A percentile compares a stretch with the other conserved stretches of the same genome.
Conservation (phyloP, 2,113 vertebrate species). For the Caranx melampygus region DNA sequence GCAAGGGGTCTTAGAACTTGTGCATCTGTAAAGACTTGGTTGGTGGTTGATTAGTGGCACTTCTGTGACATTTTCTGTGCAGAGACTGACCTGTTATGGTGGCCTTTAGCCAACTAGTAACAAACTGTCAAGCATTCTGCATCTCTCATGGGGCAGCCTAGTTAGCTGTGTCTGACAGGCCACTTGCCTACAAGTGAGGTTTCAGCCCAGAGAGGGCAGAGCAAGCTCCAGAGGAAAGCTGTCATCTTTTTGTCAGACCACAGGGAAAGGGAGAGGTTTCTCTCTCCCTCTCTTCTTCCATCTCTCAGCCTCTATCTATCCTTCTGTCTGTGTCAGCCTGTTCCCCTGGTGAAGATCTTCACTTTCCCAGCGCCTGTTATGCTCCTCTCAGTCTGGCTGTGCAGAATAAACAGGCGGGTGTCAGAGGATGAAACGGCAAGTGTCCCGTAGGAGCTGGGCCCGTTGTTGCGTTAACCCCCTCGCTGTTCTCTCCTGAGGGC, state of each 20-base stretch:
- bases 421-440: conserved; percentile 70
- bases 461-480: conserved; percentile 51
- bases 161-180: conserved; percentile 81
- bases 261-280: conserved; percentile 68
- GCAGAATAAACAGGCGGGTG: conserved; percentile 74
- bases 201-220: conserved; percentile 70
- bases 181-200: conserved; percentile 74
- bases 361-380: conserved; percentile 68
- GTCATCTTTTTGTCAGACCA: conserved; percentile 79
- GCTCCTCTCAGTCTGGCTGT: conserved; percentile 68
- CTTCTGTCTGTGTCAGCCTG: conserved; percentile 56
- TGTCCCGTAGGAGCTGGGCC: conserved; percentile 60
- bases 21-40: conserved; percentile 21
- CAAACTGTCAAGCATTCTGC: conserved; percentile 77
- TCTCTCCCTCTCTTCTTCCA: conserved; percentile 40
- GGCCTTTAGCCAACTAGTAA: conserved; percentile 81
- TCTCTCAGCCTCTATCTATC: conserved; percentile 61
- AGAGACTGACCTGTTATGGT: conserved; percentile 71
- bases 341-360: conserved; percentile 81
- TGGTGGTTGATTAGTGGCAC: conserved; percentile 63
- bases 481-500: conserved; percentile 67
- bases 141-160: conserved; percentile 81
- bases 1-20: conserved; percentile 35
- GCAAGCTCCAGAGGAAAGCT: conserved; percentile 80
- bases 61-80: conserved; percentile 55